Conservation (phyloP, 1,140 invertebrate genomes). For the Planococcus citri region DNA sequence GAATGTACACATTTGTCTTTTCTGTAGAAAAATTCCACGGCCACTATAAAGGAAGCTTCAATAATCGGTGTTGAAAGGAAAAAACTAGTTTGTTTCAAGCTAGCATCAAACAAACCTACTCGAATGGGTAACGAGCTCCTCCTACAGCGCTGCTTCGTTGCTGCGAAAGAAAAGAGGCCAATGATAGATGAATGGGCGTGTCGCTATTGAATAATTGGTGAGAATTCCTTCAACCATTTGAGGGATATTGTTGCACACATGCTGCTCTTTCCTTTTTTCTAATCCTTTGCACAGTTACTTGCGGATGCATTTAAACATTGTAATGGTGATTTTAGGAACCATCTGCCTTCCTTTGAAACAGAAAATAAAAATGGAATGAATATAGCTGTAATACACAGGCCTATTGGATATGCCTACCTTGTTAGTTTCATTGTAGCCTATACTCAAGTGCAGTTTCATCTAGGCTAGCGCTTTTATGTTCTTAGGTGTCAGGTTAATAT, state of each 20-base stretch:
- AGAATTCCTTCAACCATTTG: background rate
- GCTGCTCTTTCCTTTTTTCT: background rate
- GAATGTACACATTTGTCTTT: no score
- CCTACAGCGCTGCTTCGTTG: background rate
- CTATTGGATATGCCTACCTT: no score
- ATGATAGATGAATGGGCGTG: constrained; percentile 1
- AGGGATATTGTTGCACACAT: background rate
- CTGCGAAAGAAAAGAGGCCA: background rate
- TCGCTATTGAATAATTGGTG: constrained; percentile 2
- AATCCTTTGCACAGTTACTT: background rate
- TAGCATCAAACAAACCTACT: background rate
- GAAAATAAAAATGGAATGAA: no score
- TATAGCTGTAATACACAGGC: no score
- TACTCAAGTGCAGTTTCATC: no score
- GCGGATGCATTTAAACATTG: background rate
- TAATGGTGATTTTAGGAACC: background rate
- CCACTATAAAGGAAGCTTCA: no score
- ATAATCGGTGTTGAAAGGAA: no score
- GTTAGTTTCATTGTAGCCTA: no score
- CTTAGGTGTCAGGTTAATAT: no score
- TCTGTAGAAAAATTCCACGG: no score
- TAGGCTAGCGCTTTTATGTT: no score
- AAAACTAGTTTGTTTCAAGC: constrained; percentile 1
- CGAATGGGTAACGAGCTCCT: background rate
- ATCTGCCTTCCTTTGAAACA: no score